Base-by-base conservation (phyloP, 2,797 vertebrate genomes). In the Parauchenoglanis ngamensis region DNA sequence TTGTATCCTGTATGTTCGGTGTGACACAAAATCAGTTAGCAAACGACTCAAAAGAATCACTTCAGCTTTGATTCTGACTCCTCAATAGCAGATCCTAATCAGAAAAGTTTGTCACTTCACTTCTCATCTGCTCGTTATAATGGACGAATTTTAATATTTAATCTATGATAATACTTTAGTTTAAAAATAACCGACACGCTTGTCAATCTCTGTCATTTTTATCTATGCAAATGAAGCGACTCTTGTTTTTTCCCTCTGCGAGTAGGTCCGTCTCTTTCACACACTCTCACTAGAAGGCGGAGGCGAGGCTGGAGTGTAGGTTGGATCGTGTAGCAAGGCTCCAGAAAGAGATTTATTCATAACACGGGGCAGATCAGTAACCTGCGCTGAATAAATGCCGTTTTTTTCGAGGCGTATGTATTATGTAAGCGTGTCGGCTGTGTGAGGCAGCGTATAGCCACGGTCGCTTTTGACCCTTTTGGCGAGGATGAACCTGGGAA, bases 301-400 rank as follows among this genome's bases (percentile, higher is more conserved):
- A 83, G n/a, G 61, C 44, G n/a, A 83, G 61, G 44, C 61, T 49
- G 44, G 40, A 57, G 49, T 78, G 61, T 78, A 83, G 86, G 49
- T 40, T 84, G 72, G 59, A 78, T 44, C 12, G 28, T 23, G 19
- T 75, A 63, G 70, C 46, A 1, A 7, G 35, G 70, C 46, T 67
- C 2, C 70, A 76, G 54, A 79, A 84, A 78, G 49, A 61, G 61
- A 78, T 87, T 87, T 84, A 84, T 84, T 84, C 63, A 59, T 76
- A 83, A 56, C 23, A 21, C 10, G 5, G 44, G 54, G 57, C 70
- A 67, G 70, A 87, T 84, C 81, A 57, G 81, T 54, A 76, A n/a
- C 79, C 57, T 40, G 80, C 17, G 11, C 70, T 40, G 57, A 84
- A 87, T 77, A 84, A 57, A 87, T 56, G 40, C 7, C 21, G 15